Percentiles rank a stretch among this genome's conserved stretches.
Evolutionary conservation across 1,140 invertebrate genomes (phyloP).

Genomic region (Bombus ignitus): DNA sequence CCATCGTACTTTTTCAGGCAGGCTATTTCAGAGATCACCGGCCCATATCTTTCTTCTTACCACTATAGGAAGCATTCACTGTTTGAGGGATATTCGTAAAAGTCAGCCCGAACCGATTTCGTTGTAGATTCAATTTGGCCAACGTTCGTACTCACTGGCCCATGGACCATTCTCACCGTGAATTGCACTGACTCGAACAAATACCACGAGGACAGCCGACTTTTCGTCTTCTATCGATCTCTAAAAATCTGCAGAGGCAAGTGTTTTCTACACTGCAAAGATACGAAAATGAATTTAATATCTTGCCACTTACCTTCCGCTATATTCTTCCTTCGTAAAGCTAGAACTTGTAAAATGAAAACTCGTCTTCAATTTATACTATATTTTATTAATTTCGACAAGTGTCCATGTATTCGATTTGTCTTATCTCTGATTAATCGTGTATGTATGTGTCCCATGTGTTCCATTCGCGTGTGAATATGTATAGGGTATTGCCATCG

Average conservation of each 20-base stretch:
- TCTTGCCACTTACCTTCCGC: neutral
- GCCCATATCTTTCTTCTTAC: constrained; percentile 6
- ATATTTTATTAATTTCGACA: constrained; percentile 80
- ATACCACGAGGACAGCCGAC: constrained; percentile 1
- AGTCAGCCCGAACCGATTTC: constrained; percentile 59
- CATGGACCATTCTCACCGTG: constrained; percentile 55
- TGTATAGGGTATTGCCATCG: constrained; percentile 68
- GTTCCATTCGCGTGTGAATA: constrained; percentile 38
- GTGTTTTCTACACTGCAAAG: neutral
- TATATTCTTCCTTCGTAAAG: neutral
- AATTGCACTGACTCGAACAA: constrained; percentile 43
- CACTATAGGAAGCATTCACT: constrained; percentile 20
- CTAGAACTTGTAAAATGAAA: neutral
- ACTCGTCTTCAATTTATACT: constrained; percentile 68
- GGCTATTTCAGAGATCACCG: neutral
- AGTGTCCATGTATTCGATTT: constrained; percentile 66
- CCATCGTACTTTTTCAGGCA: neutral
- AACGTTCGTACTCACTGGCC: constrained; percentile 58
- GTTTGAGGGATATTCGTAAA: constrained; percentile 44
- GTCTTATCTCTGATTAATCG: constrained; percentile 58
- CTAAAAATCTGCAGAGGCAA: neutral
- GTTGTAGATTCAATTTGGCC: constrained; percentile 73
- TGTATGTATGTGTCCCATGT: constrained; percentile 53
- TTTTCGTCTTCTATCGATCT: neutral
- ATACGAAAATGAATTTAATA: neutral